These are phyloP conservation scores for Gouania willdenowi DNA, from an alignment of 2,797 vertebrate species.

Conservation along the genomic window DNA sequence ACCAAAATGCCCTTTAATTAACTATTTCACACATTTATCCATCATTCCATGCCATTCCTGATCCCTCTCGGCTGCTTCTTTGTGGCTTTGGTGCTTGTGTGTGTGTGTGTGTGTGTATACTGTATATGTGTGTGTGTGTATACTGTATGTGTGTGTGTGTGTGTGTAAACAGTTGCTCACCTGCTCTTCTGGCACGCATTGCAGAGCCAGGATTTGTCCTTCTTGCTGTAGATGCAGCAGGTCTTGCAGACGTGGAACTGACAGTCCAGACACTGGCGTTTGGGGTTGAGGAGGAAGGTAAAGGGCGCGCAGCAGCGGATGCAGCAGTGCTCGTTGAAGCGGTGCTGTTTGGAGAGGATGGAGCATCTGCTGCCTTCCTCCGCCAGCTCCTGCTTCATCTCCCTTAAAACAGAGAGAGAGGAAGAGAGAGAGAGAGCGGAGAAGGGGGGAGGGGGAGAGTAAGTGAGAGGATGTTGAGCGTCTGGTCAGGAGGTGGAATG, in stretches of 20 bases:
- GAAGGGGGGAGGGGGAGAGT: slow-evolving; percentile 8
- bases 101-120: not conserved
- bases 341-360: slow-evolving; percentile 86
- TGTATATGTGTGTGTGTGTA: too few species aligned
- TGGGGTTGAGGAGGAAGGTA: slow-evolving; percentile 30
- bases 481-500: slow-evolving; percentile 45
- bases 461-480: slow-evolving; percentile 37
- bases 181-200: slow-evolving; percentile 87
- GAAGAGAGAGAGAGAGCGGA: not conserved
- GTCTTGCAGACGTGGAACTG: slow-evolving; percentile 81
- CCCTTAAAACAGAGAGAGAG: slow-evolving; percentile 63
- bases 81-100: not conserved
- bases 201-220: slow-evolving; percentile 87
- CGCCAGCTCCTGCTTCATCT: slow-evolving; percentile 89
- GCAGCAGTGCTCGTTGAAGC: slow-evolving; percentile 91
- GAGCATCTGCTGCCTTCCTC: slow-evolving; percentile 89
- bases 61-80: slow-evolving; percentile 4
- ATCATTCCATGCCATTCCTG: slow-evolving; percentile 34
- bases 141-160: too few species aligned
- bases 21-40: slow-evolving; percentile 29
- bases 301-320: slow-evolving; percentile 84
- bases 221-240: slow-evolving; percentile 85
- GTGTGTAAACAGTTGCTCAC: slow-evolving; percentile 60
- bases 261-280: slow-evolving; percentile 76
- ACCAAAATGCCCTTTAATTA: slow-evolving; percentile 15